Base-by-base conservation (phyloP, 2,797 vertebrate species). In the Hydrolagus colliei region DNA sequence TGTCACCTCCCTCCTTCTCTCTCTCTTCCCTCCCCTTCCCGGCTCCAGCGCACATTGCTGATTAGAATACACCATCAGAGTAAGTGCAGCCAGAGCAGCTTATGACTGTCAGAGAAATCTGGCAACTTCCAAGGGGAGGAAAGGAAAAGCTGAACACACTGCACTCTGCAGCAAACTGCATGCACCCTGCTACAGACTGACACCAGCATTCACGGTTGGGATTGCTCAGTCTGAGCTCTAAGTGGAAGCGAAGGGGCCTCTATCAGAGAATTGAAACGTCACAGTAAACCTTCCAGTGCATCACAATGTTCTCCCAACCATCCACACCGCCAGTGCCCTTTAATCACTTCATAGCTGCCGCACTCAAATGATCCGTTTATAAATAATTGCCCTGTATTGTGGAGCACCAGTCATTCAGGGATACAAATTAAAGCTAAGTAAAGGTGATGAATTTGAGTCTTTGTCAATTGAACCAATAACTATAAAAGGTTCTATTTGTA, bases 51-150 rank as follows among this genome's bases (percentile, higher is more conserved):
- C 61, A 79, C 22, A 79, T 0, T 59, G 41, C 79, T 32, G 62
- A 65, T 82, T 68, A 82, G 63, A 82, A 82, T 68, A 68, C 79
- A 67, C 78, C 27, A 82, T 41, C 79, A 52, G 41, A 52, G 41
- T 52, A 52, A 52, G 41, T 52, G 41, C 41, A 68, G 16, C 79
- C 79, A 68, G 67, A 82, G 63, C 27, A 11, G 63, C 63, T 68
- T 82, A 67, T 16, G 27, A 82, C 78, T 82, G 65, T 35, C 65
- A 32, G 41, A 62, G 67, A 27, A 68, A 82, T 67, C 67, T 12
- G 35, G 32, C 14, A 14, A 41, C 67, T 63, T 82, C 67, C 79
- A 82, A 9, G 32, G 35, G 63, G 27, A 67, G 41, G 18, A 65
- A 52, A 80, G 16, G 65, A 16, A 32, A 27, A 63, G n/a, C 12